These are phyloP conservation scores for Pollenia griseotomentosa DNA, from an alignment of 2,888 invertebrate species.

Conservation along the genomic window DNA sequence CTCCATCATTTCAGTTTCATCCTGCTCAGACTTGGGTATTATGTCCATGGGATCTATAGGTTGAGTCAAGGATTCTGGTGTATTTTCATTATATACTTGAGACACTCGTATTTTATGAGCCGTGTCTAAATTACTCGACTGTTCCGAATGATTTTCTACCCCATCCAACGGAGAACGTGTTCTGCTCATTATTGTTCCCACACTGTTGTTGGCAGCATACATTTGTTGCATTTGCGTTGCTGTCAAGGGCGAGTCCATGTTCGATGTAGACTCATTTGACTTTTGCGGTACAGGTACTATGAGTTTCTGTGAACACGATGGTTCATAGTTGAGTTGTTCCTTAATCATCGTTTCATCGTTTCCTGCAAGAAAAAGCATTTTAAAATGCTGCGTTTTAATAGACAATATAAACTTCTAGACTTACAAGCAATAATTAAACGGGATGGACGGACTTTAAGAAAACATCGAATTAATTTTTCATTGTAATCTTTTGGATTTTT, in stretches of 20 bases:
- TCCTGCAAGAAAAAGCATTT: slow-evolving; percentile 81
- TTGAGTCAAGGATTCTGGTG: slow-evolving; percentile 80
- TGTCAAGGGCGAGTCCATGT: slow-evolving; percentile 65
- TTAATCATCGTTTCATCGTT: slow-evolving; percentile 76
- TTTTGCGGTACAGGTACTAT: slow-evolving; percentile 77
- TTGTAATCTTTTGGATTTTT: slow-evolving; percentile 42
- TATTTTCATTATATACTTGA: slow-evolving; percentile 75
- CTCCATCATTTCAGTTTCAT: slow-evolving; percentile 76
- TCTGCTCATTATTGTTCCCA: slow-evolving; percentile 60
- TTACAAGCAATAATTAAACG: slow-evolving; percentile 80
- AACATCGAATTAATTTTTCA: slow-evolving; percentile 54
- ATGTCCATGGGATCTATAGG: slow-evolving; percentile 82
- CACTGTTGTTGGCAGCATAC: slow-evolving; percentile 74
- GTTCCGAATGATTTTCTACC: slow-evolving; percentile 68
- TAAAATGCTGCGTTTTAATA: slow-evolving; percentile 82
- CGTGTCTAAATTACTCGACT: slow-evolving; percentile 66
- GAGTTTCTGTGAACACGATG: slow-evolving; percentile 75
- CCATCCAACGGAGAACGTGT: slow-evolving; percentile 76
- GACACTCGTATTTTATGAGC: slow-evolving; percentile 70
- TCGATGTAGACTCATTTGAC: slow-evolving; percentile 76
- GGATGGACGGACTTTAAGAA: slow-evolving; percentile 71
- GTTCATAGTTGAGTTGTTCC: slow-evolving; percentile 78
- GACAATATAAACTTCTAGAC: slow-evolving; percentile 78
- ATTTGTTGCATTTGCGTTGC: slow-evolving; percentile 66
- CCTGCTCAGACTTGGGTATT: slow-evolving; percentile 81